Conservation (phyloP, 2,888 invertebrate species). For the Pogonocherus hispidulus region DNA sequence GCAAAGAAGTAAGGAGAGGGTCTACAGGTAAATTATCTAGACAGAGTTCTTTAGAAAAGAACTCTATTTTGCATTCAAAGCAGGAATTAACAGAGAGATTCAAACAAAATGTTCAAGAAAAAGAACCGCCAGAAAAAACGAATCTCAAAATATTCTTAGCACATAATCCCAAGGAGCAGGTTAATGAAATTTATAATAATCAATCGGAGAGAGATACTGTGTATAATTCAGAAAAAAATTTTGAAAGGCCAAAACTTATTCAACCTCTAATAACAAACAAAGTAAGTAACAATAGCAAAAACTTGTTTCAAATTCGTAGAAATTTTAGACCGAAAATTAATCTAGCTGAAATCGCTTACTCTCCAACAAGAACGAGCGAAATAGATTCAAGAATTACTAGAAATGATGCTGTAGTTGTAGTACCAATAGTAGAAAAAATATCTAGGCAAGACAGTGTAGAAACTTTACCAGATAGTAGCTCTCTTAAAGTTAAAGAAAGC, state of each 20-base stretch:
- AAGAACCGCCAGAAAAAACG: conserved; percentile 65
- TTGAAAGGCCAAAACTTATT: conserved; percentile 50
- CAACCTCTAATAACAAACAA: conserved; percentile 48
- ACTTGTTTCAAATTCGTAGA: conserved; percentile 51
- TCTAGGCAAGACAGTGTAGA: neutral
- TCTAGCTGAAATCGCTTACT: conserved; percentile 24
- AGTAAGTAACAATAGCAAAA: conserved; percentile 32
- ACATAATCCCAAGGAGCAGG: conserved; percentile 61
- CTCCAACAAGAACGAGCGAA: conserved; percentile 24
- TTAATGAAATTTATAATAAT: conserved; percentile 54
- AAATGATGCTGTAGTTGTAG: conserved; percentile 58
- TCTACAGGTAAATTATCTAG: conserved; percentile 54
- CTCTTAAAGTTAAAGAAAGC: too few relatives aligned
- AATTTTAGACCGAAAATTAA: conserved; percentile 35
- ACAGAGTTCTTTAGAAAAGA: conserved; percentile 60
- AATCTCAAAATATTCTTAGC: conserved; percentile 74
- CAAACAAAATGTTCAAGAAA: conserved; percentile 29
- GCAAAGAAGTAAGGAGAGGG: conserved; percentile 56
- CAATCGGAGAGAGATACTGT: conserved; percentile 16
- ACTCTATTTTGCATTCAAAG: conserved; percentile 64
- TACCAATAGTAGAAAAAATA: conserved; percentile 57
- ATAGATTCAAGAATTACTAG: conserved; percentile 14
- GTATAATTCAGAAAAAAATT: conserved; percentile 21
- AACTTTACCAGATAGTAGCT: too few relatives aligned
- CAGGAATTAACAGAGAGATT: conserved; percentile 69